Percentiles rank a stretch among this genome's conserved stretches.
These are phyloP conservation scores for Magallana gigas DNA, from an alignment of 1,140 invertebrate species.

Conservation along the genomic window DNA sequence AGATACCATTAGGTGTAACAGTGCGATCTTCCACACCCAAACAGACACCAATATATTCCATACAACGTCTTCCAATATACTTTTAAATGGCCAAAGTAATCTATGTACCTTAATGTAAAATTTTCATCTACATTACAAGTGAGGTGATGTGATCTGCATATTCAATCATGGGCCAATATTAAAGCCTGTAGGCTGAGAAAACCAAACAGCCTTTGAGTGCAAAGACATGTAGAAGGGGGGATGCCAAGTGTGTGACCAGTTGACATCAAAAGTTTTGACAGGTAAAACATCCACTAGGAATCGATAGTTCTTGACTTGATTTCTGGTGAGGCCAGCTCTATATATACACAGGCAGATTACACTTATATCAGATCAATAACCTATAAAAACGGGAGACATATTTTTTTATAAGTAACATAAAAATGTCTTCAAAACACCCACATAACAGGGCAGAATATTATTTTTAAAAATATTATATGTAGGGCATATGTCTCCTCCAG, in stretches of 20 bases:
- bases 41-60: slow-evolving; percentile 6
- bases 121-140: slow-evolving; percentile 18
- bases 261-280: slow-evolving; percentile 33
- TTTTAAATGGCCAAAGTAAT: slow-evolving; percentile 24
- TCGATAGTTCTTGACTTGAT: slow-evolving; percentile 28
- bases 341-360: slow-evolving; percentile 12
- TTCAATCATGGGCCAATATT: not conserved
- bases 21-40: not conserved
- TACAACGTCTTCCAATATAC: slow-evolving; percentile 20
- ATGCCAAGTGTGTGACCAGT: not conserved
- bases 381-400: not conserved
- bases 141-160: slow-evolving; percentile 23
- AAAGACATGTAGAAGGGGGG: not conserved
- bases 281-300: not conserved
- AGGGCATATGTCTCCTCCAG: too few species aligned
- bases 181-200: slow-evolving; percentile 6
- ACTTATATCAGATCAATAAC: not conserved
- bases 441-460: not conserved
- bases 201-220: slow-evolving; percentile 11
- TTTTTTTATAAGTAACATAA: not conserved
- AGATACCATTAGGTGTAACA: not conserved
- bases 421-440: not conserved
- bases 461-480: too few species aligned
- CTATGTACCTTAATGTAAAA: slow-evolving; percentile 14
- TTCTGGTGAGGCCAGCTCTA: not conserved